Conservation (phyloP, 2,888 invertebrate genomes). For the Agriopis aurantiaria region DNA sequence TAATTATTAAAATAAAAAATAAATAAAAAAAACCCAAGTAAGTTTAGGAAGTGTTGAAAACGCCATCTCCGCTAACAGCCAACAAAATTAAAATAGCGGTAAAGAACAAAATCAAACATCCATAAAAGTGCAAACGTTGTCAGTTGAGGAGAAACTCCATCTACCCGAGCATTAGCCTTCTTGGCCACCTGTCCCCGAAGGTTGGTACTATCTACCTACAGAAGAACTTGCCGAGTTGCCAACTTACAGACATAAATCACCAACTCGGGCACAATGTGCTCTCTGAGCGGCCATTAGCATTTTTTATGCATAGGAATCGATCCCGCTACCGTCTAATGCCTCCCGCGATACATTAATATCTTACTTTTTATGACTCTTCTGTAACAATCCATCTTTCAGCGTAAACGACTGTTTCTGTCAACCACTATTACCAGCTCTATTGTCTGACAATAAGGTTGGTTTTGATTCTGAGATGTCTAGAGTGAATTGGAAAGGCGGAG, state of each 20-base stretch:
- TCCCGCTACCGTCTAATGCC: conserved; percentile 83
- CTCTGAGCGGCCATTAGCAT: conserved; percentile 83
- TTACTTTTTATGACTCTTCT: conserved; percentile 86
- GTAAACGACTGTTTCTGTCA: conserved; percentile 53
- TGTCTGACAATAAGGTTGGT: conserved; percentile 24
- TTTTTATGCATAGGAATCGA: conserved; percentile 87
- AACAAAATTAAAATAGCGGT: conserved; percentile 6
- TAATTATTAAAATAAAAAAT: too few relatives aligned
- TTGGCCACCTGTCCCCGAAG: conserved; percentile 56
- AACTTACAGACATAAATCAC: conserved; percentile 76
- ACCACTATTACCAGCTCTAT: conserved; percentile 32
- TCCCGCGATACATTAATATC: conserved; percentile 87
- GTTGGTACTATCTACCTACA: conserved; percentile 51
- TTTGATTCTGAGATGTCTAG: conserved; percentile 20
- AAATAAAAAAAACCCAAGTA: too few relatives aligned
- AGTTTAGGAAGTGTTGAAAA: background rate
- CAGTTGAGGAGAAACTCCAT: conserved; percentile 27
- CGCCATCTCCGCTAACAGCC: background rate
- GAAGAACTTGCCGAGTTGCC: conserved; percentile 72
- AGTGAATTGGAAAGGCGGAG: conserved; percentile 47
- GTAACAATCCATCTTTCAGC: conserved; percentile 76
- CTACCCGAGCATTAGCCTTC: conserved; percentile 26
- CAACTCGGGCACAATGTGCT: conserved; percentile 70
- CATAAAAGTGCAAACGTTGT: conserved; percentile 26
- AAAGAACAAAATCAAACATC: conserved; percentile 29